Evolutionary conservation across 1,140 invertebrate species (phyloP).

Genomic region (Drosophila punjabiensis): DNA sequence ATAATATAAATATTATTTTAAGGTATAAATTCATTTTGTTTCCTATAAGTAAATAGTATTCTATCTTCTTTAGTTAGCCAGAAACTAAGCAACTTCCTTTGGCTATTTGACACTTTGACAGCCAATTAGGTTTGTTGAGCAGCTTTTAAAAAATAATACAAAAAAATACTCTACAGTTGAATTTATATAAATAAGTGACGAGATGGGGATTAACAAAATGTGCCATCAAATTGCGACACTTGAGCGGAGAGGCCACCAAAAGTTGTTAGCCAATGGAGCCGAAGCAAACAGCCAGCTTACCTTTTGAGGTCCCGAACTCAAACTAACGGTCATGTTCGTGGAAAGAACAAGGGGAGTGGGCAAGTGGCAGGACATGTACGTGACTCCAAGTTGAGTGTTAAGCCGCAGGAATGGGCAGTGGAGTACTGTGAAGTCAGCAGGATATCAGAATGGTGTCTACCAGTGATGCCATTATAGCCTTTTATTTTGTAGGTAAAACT

Average conservation of each 20-base stretch:
- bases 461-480: neutral
- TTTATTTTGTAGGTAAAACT: neutral
- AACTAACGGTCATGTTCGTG: constrained; percentile 27
- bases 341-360: constrained; percentile 12
- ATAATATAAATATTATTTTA: neutral
- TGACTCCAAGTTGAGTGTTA: constrained; percentile 68
- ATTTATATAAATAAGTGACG: constrained; percentile 62
- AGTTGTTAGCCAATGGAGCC: constrained; percentile 15
- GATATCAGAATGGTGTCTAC: constrained; percentile 31
- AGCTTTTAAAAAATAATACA: constrained; percentile 22
- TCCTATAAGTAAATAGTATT: neutral
- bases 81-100: neutral
- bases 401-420: constrained; percentile 50
- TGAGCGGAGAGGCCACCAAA: constrained; percentile 28
- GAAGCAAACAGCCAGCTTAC: constrained; percentile 2
- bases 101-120: constrained; percentile 28
- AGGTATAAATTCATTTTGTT: neutral
- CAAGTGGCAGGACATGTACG: constrained; percentile 60
- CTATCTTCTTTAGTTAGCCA: neutral
- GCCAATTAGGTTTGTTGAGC: constrained; percentile 7
- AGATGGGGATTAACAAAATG: constrained; percentile 61
- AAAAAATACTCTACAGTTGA: constrained; percentile 18
- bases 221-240: constrained; percentile 50
- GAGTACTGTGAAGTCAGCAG: constrained; percentile 33
- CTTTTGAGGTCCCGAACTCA: constrained; percentile 8